Base-by-base conservation (phyloP, 2,113 vertebrate species). In the Manacus vitellinus region DNA sequence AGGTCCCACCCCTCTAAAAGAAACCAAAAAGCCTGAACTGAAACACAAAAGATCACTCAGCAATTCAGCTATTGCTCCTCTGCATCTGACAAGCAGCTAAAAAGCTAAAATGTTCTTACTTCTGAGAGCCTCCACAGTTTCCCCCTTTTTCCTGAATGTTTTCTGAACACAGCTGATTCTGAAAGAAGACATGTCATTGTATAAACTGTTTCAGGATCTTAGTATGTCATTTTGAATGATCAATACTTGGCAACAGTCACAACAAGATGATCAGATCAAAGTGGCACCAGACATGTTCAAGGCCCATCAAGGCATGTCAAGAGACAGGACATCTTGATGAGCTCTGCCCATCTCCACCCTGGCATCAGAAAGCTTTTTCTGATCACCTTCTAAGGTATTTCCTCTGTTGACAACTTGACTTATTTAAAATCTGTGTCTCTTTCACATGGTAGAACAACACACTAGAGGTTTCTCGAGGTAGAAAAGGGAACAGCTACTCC, bases 141-240 rank as follows among this genome's bases (percentile, higher is more conserved):
- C 98, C 93, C 98, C 98, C 93, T 99, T 99, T 92, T 98, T 99
- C 94, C 98, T 98, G 97, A 99, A 99, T 14, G 98, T 98, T 98
- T 99, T 99, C 74, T 98, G 98, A 96, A 99, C 99, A 97, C 98
- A 98, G 97, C 80, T 98, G 97, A 99, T 99, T 96, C 99, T 99
- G 98, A 96, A 97, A 97, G 92, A 96, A 97, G 55, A 98, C 8
- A 96, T 0, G 30, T 54, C 87, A 95, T 68, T 96, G 94, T 92
- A 94, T 4, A 23, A 83, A 58, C 46, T 12, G 8, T 23, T 85
- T 80, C 39, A 92, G 67, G 43, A 88, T 19, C 78, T 89, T 43
- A 13, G 3, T 2, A 7, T 0, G 35, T 25, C 61, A 70, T 41
- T 89, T 73, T 27, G 68, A 86, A 77, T 8, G 41, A 49, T 30